Evolutionary conservation across 2,797 vertebrate species (phyloP), one percentile per base, ranked within the genome.

Genomic region (Hippocampus kuda): DNA sequence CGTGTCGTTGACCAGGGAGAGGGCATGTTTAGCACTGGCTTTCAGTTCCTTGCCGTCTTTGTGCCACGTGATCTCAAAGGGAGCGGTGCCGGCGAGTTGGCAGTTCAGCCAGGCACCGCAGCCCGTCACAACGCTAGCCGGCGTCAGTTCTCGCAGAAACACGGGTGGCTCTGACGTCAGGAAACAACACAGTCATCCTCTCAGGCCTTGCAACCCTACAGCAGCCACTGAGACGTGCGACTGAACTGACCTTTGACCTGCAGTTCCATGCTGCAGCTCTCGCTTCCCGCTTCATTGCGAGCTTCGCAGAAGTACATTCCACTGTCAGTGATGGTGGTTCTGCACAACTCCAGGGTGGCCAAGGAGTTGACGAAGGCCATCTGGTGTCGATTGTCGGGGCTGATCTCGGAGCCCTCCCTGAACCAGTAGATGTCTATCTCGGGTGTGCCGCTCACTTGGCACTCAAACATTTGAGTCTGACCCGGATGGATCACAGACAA

Each of bases 161-260:
- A 86, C 90, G 65, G 97, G 97, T 49, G 94, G 94, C 72, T 98
- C 97, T 99, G 89, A 77, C 86, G 87, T 42, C n/a, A 18, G 76
- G 49, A 62, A 69, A 62, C 10, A 41, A 24, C 42, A 30, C 12
- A 13, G 67, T 61, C 66, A 67, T 38, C 41, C 24, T 68, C 54
- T 22, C 56, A 22, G 24, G 46, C 61, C 12, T 38, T 30, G 5
- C n/a, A 64, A 44, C n/a, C 22, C 41, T 64, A 16, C 15, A 4
- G 12, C 22, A 24, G 18, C 15, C 6, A 16, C n/a, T 44, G 7
- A 11, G 27, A 44, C 62, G 3, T 12, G 10, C 16, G 67, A 64
- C 62, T n/a, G 12, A 61, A 94, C 97, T 48, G 81, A 99, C 97
- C 97, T 99, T 98, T 99, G 56, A 99, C 96, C 90, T 91, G 95